These are phyloP conservation scores for Seriola quinqueradiata DNA, from an alignment of 2,113 vertebrate genomes.

Conservation along the genomic window DNA sequence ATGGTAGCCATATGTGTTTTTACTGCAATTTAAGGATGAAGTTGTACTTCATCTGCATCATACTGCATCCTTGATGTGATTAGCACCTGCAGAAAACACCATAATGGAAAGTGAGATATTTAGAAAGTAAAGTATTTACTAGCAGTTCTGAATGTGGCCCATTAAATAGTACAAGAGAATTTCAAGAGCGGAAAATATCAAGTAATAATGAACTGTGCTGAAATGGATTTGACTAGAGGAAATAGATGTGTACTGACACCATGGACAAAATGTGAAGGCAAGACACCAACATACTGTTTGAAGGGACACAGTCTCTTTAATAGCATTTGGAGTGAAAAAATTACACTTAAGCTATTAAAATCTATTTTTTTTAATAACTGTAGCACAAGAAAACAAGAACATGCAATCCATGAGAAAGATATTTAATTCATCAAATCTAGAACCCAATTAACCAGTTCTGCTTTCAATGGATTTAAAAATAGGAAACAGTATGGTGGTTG, in stretches of 20 bases:
- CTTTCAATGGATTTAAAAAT: conserved; percentile 75
- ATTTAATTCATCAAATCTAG: conserved; percentile 74
- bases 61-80: not conserved
- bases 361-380: conserved; percentile 77
- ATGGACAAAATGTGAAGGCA: conserved; percentile 27
- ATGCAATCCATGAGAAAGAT: conserved; percentile 84
- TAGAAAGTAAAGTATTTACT: not conserved
- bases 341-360: conserved; percentile 87
- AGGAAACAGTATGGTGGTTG: conserved; percentile 73
- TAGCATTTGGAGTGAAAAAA: conserved; percentile 86
- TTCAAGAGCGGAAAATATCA: not conserved
- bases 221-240: not conserved
- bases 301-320: conserved; percentile 85
- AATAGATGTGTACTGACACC: not conserved
- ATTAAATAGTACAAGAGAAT: not conserved
- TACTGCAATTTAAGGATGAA: not conserved
- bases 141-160: too few species aligned
- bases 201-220: not conserved
- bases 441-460: conserved; percentile 73
- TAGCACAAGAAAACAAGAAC: conserved; percentile 85
- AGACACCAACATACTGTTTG: conserved; percentile 53
- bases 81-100: not conserved
- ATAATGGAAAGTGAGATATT: not conserved
- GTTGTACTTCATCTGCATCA: not conserved
- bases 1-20: too few species aligned